Percentiles rank a stretch among this genome's conserved stretches.
Evolutionary conservation across 1,140 invertebrate genomes (phyloP).

Genomic region (Andrena cerasifolii): DNA sequence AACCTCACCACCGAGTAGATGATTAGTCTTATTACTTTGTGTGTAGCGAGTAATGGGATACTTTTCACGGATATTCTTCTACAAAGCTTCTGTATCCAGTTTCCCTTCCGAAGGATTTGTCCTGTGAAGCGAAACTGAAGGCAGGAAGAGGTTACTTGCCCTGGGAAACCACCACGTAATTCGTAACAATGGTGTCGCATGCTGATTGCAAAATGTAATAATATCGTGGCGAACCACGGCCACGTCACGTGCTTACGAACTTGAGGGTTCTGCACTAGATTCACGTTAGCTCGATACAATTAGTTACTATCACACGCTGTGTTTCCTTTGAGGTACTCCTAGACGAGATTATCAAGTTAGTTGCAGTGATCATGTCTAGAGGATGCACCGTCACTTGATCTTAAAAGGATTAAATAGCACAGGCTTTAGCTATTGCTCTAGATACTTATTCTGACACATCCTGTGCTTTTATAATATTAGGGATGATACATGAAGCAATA

Average conservation of each 20-base stretch:
- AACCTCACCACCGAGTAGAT: too few species aligned
- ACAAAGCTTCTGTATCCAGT: too few species aligned
- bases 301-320: not conserved
- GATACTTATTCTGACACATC: too few species aligned
- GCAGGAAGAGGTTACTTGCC: too few species aligned
- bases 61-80: too few species aligned
- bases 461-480: constrained; percentile 16
- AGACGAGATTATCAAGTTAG: constrained; percentile 50
- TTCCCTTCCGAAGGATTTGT: too few species aligned
- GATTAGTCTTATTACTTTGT: too few species aligned
- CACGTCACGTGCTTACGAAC: not conserved
- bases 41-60: too few species aligned
- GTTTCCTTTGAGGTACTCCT: constrained; percentile 53
- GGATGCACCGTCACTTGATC: constrained; percentile 25
- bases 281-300: not conserved
- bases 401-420: not conserved
- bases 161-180: not conserved
- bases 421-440: constrained; percentile 11
- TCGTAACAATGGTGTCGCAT: not conserved
- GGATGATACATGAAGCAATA: constrained; percentile 4
- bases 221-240: not conserved
- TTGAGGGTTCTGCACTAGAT: not conserved
- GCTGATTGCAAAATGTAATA: not conserved
- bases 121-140: too few species aligned
- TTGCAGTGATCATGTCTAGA: constrained; percentile 21